Evolutionary conservation across 2,113 vertebrate genomes (phyloP).

Genomic region (Indicator maculatus): DNA sequence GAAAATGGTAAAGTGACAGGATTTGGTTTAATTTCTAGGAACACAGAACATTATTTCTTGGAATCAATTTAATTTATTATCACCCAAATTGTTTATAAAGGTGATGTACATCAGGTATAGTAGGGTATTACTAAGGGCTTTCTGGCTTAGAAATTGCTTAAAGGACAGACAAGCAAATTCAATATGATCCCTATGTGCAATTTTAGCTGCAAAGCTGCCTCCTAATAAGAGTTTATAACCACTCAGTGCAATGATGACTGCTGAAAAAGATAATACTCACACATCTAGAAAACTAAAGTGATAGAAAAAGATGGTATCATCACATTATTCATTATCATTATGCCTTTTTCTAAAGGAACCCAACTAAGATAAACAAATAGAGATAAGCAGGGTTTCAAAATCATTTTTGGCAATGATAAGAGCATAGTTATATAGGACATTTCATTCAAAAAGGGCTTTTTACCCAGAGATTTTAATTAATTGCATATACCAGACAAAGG

Average conservation of each 20-base stretch:
- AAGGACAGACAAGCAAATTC: not conserved
- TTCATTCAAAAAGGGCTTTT: conserved; percentile 24
- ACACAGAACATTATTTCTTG: not conserved
- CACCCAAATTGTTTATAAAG: not conserved
- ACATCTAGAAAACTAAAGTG: conserved; percentile 17
- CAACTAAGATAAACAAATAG: not conserved
- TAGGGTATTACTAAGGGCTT: not conserved
- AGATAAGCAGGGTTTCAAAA: conserved; percentile 31
- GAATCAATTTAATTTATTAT: not conserved
- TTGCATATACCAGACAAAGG: not conserved
- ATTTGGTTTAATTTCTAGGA: not conserved
- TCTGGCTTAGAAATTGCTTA: not conserved
- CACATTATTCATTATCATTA: conserved; percentile 13
- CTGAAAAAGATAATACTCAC: conserved; percentile 12
- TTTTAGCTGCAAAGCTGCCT: not conserved
- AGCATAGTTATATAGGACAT: not conserved
- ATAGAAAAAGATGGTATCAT: not conserved
- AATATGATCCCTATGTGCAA: not conserved
- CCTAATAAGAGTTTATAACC: not conserved
- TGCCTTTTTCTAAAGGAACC: not conserved
- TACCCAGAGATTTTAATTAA: conserved; percentile 21
- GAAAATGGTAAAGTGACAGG: not conserved
- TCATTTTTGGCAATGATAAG: not conserved
- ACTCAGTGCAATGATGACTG: not conserved
- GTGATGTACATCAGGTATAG: not conserved